Evolutionary conservation across 2,888 invertebrate genomes (phyloP), one percentile per base, ranked within the genome.

Genomic region (Oxyscelio sp.): DNA sequence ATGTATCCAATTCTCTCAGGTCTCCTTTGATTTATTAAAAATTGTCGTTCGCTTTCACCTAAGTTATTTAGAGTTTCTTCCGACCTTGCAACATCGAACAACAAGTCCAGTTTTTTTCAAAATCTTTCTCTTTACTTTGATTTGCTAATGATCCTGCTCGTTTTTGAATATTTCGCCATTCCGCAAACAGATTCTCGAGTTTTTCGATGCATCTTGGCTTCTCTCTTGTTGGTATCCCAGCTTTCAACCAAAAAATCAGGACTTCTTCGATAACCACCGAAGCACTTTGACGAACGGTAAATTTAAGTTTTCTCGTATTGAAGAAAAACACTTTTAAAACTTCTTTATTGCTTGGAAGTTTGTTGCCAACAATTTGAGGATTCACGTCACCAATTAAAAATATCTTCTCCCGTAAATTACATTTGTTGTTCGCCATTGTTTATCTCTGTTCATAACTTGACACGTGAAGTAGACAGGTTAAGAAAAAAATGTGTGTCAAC

Each of bases 151-250:
- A 86, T 66, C 83, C 79, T 17, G 40, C 58, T 81, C 89, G 88
- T 80, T 83, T 87, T 89, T 88, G 90, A 85, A 91, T 79, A 34
- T 90, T 88, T 70, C 90, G 86, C 92, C 90, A 91, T 89, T 87
- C 86, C n/a, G n/a, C n/a, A n/a, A n/a, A n/a, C n/a, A n/a, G n/a
- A n/a, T n/a, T n/a, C n/a, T n/a, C n/a, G n/a, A n/a, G n/a, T 40
- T n/a, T 40, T 27, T 27, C 27, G 27, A 27, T 27, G 27, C 27
- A 27, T 27, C 27, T n/a, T n/a, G n/a, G n/a, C n/a, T n/a, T n/a
- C n/a, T n/a, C n/a, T n/a, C n/a, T n/a, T n/a, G n/a, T n/a, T 27
- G 27, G 6, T 27, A 27, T 27, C 27, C 27, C 27, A 27, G 27
- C 27, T 27, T 27, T 27, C 27, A 27, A 27, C n/a, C 27, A 27